Evolutionary conservation across 92 coral and sea anemone genomes (phyloP), one percentile per base, ranked within the genome.

Genomic region (Micromussa lordhowensis): DNA sequence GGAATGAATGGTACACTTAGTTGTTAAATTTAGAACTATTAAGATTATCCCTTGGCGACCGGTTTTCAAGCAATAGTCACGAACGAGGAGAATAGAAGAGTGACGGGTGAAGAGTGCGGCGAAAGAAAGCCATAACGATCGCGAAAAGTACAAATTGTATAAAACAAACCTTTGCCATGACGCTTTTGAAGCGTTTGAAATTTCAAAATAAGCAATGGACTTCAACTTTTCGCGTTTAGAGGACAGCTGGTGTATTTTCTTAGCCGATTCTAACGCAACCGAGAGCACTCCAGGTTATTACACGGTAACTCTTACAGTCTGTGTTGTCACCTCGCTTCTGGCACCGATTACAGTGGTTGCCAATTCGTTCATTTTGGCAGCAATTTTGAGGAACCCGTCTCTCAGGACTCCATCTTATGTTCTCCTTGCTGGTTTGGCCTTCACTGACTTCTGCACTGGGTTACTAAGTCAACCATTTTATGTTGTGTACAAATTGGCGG

Each of bases 331-430:
- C 70, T 64, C 70, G 28, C 70, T 64, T 64, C 70, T 64, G 24
- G 70, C 70, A 64, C 70, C 70, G 17, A 64, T 64, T 3, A 64
- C 70, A 26, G 70, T 64, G 70, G 32, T 16, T 11, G 70, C 16
- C 9, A 64, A 64, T 26, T 32, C 70, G 26, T 11, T 64, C 4
- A 64, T 64, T 64, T 21, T 64, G 70, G 70, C 17, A 17, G 70
- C 70, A 64, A 26, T 64, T 8, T 64, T 32, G 70, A 64, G 3
- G 32, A 64, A 64, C 70, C 70, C 70, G 70, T 64, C 70, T 26
- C 32, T 64, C 32, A 64, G 70, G 70, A 64, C 70, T 64, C 70
- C 70, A 64, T 64, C 70, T 64, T 64, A 64, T 64, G 70, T 64
- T 64, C 70, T 64, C 11, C 31, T 64, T 26, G 70, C 70, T 26